A percentile compares a stretch with the other conserved stretches of the same genome.
phyloP scores from a whole-genome alignment of 1,140 invertebrate species.

The Sminthurinus signatus region DNA sequence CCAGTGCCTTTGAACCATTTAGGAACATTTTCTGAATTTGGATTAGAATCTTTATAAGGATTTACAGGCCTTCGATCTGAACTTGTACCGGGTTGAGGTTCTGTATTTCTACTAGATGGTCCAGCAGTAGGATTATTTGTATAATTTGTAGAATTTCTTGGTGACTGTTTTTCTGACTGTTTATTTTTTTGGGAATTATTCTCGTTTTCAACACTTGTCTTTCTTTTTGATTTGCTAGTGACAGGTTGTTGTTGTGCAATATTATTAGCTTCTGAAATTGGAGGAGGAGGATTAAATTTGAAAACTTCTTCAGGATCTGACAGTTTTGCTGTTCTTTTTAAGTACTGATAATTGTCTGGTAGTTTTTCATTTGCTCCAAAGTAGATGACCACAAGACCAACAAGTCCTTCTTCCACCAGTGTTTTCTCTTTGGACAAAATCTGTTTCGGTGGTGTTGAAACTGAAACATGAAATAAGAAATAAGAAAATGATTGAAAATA shows the following conservation, averaged over 20 bases:
- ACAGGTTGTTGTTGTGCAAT: neutral
- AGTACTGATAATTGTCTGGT: neutral
- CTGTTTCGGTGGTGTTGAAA: constrained; percentile 66
- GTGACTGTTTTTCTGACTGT: neutral
- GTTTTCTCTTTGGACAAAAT: constrained; percentile 53
- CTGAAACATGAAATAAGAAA: constrained; percentile 49
- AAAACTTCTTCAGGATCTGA: constrained; percentile 4
- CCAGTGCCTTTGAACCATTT: constrained; percentile 19
- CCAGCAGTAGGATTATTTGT: neutral
- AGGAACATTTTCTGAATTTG: constrained; percentile 4
- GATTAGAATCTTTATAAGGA: no score
- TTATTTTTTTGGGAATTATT: neutral
- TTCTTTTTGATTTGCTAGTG: neutral
- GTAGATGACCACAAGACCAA: constrained; percentile 67
- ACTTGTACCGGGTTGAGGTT: no score
- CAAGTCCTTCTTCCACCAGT: constrained; percentile 61
- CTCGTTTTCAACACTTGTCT: neutral
- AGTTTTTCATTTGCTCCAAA: constrained; percentile 51
- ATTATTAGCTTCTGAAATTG: no score
- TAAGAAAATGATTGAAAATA: constrained; percentile 26
- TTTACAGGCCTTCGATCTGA: no score
- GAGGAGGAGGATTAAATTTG: neutral
- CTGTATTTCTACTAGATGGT: neutral
- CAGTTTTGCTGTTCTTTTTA: neutral
- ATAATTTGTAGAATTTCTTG: neutral